Evolutionary conservation across 23 tunicate genomes (phyloP).

Genomic region (Corella eumyota): DNA sequence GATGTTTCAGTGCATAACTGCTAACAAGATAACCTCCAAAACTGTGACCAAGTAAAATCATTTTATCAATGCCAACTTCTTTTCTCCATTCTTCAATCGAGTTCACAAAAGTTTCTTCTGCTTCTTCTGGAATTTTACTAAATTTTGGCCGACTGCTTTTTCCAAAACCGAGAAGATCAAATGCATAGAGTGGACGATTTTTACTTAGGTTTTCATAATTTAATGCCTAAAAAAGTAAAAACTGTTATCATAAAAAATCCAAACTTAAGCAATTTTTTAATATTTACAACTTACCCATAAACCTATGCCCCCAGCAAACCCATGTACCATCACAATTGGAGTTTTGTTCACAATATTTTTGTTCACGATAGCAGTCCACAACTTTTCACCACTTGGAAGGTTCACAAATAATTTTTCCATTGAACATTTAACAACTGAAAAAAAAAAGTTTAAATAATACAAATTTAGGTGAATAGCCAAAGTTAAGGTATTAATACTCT

Average conservation of each 20-base stretch:
- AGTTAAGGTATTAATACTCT: too few relatives aligned
- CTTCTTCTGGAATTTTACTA: constrained; percentile 25
- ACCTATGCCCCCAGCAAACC: constrained; percentile 83
- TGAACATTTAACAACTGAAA: constrained; percentile 37
- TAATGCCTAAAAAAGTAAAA: constrained; percentile 24
- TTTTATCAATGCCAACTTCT: constrained; percentile 35
- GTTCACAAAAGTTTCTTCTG: constrained; percentile 67
- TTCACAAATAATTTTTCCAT: constrained; percentile 43
- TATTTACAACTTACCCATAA: constrained; percentile 74
- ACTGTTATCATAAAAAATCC: too few relatives aligned
- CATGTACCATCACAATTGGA: constrained; percentile 86
- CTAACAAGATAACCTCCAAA: constrained; percentile 91
- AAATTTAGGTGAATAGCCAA: not conserved
- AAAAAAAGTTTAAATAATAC: not conserved
- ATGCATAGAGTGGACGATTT: constrained; percentile 62
- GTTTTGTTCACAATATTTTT: constrained; percentile 28
- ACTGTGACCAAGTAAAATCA: constrained; percentile 86
- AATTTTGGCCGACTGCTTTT: constrained; percentile 81
- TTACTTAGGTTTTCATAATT: constrained; percentile 53
- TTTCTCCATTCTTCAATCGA: constrained; percentile 91
- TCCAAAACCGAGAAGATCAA: constrained; percentile 89
- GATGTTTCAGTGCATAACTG: constrained; percentile 86
- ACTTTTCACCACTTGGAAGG: constrained; percentile 38
- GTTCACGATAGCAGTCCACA: constrained; percentile 78
- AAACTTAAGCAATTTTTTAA: too few relatives aligned